phyloP scores from a whole-genome alignment of 2,797 vertebrate species.

The Oceanodroma leucorhoa region DNA sequence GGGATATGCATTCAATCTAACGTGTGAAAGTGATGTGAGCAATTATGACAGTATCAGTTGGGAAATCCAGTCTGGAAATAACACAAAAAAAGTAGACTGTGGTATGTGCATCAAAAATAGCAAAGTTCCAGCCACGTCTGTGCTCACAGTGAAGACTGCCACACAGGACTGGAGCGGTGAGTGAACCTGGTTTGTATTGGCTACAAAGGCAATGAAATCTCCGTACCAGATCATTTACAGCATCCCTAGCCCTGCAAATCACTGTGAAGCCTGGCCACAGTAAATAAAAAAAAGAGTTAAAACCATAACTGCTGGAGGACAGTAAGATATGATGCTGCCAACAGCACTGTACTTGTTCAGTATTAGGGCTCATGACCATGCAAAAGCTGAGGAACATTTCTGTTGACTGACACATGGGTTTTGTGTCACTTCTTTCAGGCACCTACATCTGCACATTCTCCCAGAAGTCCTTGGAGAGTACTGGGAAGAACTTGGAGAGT shows the following conservation, averaged over 20 bases:
- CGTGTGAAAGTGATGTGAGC: constrained; percentile 62
- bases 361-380: not conserved
- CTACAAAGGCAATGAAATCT: not conserved
- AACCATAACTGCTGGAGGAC: not conserved
- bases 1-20: constrained; percentile 67
- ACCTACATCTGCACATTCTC: constrained; percentile 70
- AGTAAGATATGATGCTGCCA: not conserved
- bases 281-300: not conserved
- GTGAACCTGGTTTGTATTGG: not conserved
- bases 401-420: not conserved
- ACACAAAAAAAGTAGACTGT: not conserved
- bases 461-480: not conserved
- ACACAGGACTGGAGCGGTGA: constrained; percentile 70
- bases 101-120: not conserved
- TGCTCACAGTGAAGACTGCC: constrained; percentile 49
- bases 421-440: constrained; percentile 56
- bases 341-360: not conserved
- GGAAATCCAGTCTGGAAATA: constrained; percentile 62
- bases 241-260: not conserved
- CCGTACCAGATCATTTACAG: not conserved
- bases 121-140: not conserved
- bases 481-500: too few relatives aligned
- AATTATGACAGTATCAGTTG: constrained; percentile 68
- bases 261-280: not conserved
- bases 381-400: not conserved